A percentile compares a stretch with the other conserved stretches of the same genome.
Conservation (phyloP, 2,113 vertebrate species). For the Rhinogobius similis region DNA sequence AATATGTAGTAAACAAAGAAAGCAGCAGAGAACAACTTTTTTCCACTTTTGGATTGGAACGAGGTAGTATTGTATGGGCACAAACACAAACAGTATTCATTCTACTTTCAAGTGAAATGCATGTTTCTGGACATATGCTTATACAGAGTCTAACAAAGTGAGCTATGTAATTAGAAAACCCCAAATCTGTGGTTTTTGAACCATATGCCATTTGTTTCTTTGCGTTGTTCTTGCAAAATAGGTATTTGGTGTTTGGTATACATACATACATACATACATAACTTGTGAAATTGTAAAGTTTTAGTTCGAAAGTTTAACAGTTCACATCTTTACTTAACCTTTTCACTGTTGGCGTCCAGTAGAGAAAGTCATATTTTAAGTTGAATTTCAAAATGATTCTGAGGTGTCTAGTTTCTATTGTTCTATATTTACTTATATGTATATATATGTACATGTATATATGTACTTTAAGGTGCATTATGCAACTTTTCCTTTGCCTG, state of each 20-base stretch:
- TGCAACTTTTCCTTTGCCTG: too few relatives aligned
- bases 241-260: too few relatives aligned
- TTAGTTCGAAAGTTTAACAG: not conserved
- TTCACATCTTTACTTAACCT: not conserved
- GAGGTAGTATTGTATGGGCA: not conserved
- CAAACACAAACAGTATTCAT: not conserved
- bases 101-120: not conserved
- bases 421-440: too few relatives aligned
- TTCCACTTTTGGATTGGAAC: constrained; percentile 7
- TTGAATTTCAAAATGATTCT: too few relatives aligned
- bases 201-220: not conserved
- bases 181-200: not conserved
- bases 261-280: too few relatives aligned
- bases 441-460: too few relatives aligned
- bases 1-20: constrained; percentile 50
- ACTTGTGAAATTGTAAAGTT: too few relatives aligned
- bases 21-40: constrained; percentile 11
- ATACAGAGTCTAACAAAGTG: not conserved
- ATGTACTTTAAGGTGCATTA: not conserved
- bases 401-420: not conserved
- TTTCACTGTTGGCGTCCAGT: not conserved
- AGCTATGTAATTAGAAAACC: not conserved
- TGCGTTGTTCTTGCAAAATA: not conserved
- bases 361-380: too few relatives aligned
- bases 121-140: not conserved